Base-by-base conservation (phyloP, 64 coral and sea anemone species). In the Pocillopora damicornis region DNA sequence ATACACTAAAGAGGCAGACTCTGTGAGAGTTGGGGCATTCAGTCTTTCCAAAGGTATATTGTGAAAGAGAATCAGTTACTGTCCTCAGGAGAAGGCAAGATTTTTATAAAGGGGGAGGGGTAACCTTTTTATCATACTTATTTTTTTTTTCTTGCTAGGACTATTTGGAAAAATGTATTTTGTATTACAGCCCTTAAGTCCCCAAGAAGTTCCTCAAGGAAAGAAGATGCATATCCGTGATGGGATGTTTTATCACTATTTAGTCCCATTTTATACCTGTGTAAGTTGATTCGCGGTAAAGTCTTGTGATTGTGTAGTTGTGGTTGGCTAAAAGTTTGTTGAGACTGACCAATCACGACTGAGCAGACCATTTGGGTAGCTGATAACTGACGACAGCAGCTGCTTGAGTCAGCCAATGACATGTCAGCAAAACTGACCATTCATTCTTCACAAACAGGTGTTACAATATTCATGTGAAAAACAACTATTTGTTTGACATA, bases 181-280 rank as follows among this genome's bases (percentile, higher is more conserved):
- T n/a, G 83, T 94, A 5, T 98, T 92, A 18, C 81, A 92, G 22
- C 87, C 58, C 13, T 65, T 98, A 18, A 25, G 30, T 65, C 63
- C 83, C 60, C 91, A 59, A 75, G 89, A 94, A 51, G 77, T 87
- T 57, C 86, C 68, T 67, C 71, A 60, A 16, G 92, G 86, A 59
- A 63, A 71, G 25, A 83, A 37, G 11, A 85, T 90, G 51, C 63
- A 79, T 35, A 62, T 94, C 58, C 79, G 77, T 11, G 81, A 98
- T 88, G 95, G 95, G 51, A 89, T 89, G 75, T 98, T 98, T 20
- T 98, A 98, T 63, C 90, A 90, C 35, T 75, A 92, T 9, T 62
- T 68, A 15, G 90, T 92, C 59, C 95, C 89, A 5, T 88, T 83
- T 76, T 76, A 82, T 17, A 89, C 95, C 7, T 18, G 30, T 72